Conservation (phyloP, 2,888 invertebrate species). For the Drosophila affinis region DNA sequence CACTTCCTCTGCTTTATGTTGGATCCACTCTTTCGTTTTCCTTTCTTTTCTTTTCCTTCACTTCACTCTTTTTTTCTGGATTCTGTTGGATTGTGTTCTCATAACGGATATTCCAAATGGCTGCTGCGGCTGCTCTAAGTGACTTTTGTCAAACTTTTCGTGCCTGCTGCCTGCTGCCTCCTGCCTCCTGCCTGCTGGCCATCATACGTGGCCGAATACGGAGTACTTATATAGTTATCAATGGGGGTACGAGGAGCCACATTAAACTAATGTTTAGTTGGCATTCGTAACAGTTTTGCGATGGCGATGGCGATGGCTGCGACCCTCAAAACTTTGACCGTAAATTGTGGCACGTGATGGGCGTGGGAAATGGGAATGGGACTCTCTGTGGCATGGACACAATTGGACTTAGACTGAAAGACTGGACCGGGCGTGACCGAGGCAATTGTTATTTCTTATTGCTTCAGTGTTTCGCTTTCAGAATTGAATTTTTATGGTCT, state of each 20-base stretch:
- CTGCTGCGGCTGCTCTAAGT: slow-evolving; percentile 70
- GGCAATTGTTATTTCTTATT: slow-evolving; percentile 63
- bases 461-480: slow-evolving; percentile 13
- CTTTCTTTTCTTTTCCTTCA: slow-evolving; percentile 9
- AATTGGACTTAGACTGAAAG: slow-evolving; percentile 22
- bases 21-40: slow-evolving; percentile 1
- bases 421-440: slow-evolving; percentile 57
- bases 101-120: slow-evolving; percentile 75
- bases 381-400: slow-evolving; percentile 17
- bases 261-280: slow-evolving; percentile 77
- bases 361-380: slow-evolving; percentile 46
- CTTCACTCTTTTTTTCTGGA: slow-evolving; percentile 17
- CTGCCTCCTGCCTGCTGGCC: slow-evolving; percentile 38
- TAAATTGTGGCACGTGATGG: slow-evolving; percentile 77
- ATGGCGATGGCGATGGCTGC: slow-evolving; percentile 60
- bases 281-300: slow-evolving; percentile 68
- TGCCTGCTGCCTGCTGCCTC: slow-evolving; percentile 53
- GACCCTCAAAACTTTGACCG: slow-evolving; percentile 72
- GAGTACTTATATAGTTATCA: slow-evolving; percentile 70
- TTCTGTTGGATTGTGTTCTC: slow-evolving; percentile 40
- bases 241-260: slow-evolving; percentile 46
- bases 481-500: slow-evolving; percentile 73
- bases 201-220: slow-evolving; percentile 51
- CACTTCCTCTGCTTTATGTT: not conserved
- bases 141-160: slow-evolving; percentile 76